phyloP scores from a whole-genome alignment of 2,113 vertebrate species.

The Cyanistes caeruleus region DNA sequence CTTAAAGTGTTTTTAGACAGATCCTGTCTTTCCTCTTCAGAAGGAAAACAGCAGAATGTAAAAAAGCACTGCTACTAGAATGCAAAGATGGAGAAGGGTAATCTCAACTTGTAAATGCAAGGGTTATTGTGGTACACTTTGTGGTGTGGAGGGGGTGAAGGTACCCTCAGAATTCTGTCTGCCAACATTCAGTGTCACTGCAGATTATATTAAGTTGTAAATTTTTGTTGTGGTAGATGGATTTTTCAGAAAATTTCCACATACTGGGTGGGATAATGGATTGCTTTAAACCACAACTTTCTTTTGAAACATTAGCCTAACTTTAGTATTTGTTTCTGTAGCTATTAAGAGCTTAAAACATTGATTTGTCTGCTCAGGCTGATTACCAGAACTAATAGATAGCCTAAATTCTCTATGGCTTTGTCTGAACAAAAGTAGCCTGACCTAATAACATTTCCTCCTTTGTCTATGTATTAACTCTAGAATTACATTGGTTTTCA shows the following conservation, averaged over 20 bases:
- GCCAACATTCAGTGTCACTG: neutral
- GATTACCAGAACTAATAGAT: neutral
- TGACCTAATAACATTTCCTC: constrained; percentile 8
- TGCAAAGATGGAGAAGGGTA: neutral
- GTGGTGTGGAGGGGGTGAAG: neutral
- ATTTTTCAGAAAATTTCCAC: constrained; percentile 1
- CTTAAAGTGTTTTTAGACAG: neutral
- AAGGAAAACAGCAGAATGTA: neutral
- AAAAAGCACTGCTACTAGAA: neutral
- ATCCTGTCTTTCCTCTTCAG: neutral
- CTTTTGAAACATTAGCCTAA: neutral
- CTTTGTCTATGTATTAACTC: neutral
- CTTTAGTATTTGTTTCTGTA: neutral
- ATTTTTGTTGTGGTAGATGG: neutral
- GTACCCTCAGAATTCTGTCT: neutral
- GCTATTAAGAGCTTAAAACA: neutral
- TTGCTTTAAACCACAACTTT: neutral
- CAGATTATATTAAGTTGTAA: neutral
- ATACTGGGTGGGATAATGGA: neutral
- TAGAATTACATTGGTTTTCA: constrained; percentile 6
- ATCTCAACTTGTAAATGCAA: neutral
- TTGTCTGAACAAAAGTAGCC: neutral
- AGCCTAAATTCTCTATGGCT: neutral
- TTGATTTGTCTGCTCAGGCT: constrained; percentile 21
- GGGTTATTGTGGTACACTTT: neutral